phyloP scores from a whole-genome alignment of 2,797 vertebrate species.

The Austrolebias charrua region DNA sequence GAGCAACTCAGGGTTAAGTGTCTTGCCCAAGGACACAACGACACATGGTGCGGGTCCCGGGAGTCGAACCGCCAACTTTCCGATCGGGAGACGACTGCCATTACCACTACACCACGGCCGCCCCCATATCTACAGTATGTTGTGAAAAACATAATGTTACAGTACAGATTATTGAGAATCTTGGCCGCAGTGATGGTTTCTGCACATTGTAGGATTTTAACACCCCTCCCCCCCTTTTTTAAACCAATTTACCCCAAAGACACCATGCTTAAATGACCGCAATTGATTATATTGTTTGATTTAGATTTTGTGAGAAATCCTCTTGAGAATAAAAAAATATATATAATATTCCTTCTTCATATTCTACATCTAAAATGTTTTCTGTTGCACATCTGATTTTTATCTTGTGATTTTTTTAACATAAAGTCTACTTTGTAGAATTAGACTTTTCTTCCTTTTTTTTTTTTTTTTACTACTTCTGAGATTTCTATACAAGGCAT shows the following conservation, averaged over 20 bases:
- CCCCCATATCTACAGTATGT: slow-evolving; percentile 14
- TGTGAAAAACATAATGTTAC: slow-evolving; percentile 17
- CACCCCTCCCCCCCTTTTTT: slow-evolving; percentile 36
- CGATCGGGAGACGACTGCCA: too few species aligned
- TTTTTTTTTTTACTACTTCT: not conserved
- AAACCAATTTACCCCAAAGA: slow-evolving; percentile 54
- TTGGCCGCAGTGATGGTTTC: slow-evolving; percentile 22
- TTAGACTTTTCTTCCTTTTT: not conserved
- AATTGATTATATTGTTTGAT: slow-evolving; percentile 2
- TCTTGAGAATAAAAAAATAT: slow-evolving; percentile 30
- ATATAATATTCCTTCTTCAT: not conserved
- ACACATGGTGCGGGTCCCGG: too few species aligned
- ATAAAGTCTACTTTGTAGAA: too few species aligned
- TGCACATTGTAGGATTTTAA: slow-evolving; percentile 22
- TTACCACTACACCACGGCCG: too few species aligned
- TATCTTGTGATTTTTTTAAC: slow-evolving; percentile 1
- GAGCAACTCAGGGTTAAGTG: too few species aligned
- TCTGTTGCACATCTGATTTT: not conserved
- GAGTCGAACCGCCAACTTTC: too few species aligned
- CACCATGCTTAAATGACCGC: slow-evolving; percentile 12
- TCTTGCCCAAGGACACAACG: too few species aligned
- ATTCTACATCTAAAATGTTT: not conserved
- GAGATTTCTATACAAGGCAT: slow-evolving; percentile 10
- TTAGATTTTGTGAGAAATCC: slow-evolving; percentile 30
- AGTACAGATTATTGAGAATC: slow-evolving; percentile 25